phyloP scores from a whole-genome alignment of 2,888 invertebrate species.

The Tachina fera region DNA sequence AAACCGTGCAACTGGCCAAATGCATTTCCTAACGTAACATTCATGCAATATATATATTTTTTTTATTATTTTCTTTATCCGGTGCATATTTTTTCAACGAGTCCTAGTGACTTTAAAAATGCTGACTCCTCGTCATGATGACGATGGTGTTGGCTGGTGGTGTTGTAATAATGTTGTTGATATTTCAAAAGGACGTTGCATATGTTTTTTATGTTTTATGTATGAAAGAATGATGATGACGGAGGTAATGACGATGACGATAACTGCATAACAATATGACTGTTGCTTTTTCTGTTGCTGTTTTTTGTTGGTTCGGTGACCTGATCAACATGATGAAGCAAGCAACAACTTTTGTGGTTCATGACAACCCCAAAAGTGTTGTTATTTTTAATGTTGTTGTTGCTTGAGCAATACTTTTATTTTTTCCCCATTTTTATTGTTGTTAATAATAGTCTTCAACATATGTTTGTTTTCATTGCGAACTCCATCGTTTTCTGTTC shows the following conservation, averaged over 20 bases:
- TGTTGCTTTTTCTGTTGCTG: slow-evolving; percentile 31
- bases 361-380: slow-evolving; percentile 73
- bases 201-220: slow-evolving; percentile 7
- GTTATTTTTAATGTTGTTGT: slow-evolving; percentile 69
- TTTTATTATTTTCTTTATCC: slow-evolving; percentile 6
- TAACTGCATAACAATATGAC: slow-evolving; percentile 19
- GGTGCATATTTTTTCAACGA: not conserved
- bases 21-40: slow-evolving; percentile 65
- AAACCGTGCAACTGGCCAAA: slow-evolving; percentile 80
- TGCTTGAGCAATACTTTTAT: slow-evolving; percentile 52
- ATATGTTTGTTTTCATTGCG: slow-evolving; percentile 56
- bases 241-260: slow-evolving; percentile 35
- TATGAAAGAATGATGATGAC: slow-evolving; percentile 4
- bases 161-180: slow-evolving; percentile 11
- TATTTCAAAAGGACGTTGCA: not conserved
- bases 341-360: slow-evolving; percentile 76
- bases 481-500: slow-evolving; percentile 27
- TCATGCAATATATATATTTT: slow-evolving; percentile 5
- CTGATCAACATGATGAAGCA: slow-evolving; percentile 73
- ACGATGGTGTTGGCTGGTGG: slow-evolving; percentile 6
- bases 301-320: slow-evolving; percentile 52
- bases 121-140: slow-evolving; percentile 13
- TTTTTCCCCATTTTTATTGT: slow-evolving; percentile 61
- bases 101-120: slow-evolving; percentile 15
- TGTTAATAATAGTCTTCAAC: slow-evolving; percentile 52